These are phyloP conservation scores for Pteria penguin DNA, from an alignment of 2,888 invertebrate species.

Conservation along the genomic window DNA sequence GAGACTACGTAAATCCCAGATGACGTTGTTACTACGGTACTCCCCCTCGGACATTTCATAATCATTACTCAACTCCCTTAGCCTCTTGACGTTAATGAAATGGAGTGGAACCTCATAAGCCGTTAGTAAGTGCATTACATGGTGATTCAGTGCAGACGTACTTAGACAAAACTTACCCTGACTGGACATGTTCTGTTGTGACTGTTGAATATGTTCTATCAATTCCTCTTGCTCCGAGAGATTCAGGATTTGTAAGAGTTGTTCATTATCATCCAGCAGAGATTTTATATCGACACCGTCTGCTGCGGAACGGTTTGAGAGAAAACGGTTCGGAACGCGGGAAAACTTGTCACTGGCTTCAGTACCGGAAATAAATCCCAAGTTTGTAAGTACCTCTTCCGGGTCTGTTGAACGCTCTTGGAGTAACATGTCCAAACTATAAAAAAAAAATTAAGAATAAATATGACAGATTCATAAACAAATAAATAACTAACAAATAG, in stretches of 20 bases:
- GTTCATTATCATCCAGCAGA: slow-evolving; percentile 82
- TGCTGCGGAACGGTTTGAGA: slow-evolving; percentile 88
- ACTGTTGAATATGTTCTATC: background rate
- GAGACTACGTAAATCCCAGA: background rate
- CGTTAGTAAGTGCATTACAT: background rate
- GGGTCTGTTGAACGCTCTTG: slow-evolving; percentile 93
- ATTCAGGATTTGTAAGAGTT: slow-evolving; percentile 54
- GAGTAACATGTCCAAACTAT: slow-evolving; percentile 82
- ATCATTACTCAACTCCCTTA: slow-evolving; percentile 10
- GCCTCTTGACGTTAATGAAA: slow-evolving; percentile 17
- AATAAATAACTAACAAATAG: too few species aligned
- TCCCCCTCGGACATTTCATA: background rate
- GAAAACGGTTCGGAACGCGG: slow-evolving; percentile 90
- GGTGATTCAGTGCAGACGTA: background rate
- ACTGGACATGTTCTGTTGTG: slow-evolving; percentile 19
- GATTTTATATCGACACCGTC: slow-evolving; percentile 88
- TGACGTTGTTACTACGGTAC: background rate
- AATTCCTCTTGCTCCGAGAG: slow-evolving; percentile 25
- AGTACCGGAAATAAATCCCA: slow-evolving; percentile 78
- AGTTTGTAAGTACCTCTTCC: slow-evolving; percentile 90
- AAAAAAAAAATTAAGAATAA: too few species aligned
- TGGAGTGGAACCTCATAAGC: slow-evolving; percentile 21
- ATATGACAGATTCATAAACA: too few species aligned
- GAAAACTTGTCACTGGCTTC: slow-evolving; percentile 56
- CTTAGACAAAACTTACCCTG: slow-evolving; percentile 30